Conservation (phyloP, 1,140 invertebrate species). For the Sweltsa coloradensis region DNA sequence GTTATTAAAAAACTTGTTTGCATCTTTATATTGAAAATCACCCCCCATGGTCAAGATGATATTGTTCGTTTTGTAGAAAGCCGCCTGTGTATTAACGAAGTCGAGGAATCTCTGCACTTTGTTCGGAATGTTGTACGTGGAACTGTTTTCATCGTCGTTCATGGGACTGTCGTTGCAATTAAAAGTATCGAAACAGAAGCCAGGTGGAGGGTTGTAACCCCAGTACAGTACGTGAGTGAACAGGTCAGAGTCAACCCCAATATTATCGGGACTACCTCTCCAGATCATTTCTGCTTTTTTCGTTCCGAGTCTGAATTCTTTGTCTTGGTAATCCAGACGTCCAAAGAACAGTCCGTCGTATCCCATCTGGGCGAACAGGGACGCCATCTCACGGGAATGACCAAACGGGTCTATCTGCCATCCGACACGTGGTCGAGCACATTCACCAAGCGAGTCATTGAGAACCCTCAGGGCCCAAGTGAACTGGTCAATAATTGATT, state of each 20-base stretch:
- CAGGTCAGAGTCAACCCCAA: slow-evolving; percentile 23
- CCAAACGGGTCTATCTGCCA: slow-evolving; percentile 51
- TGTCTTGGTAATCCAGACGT: slow-evolving; percentile 49
- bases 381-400: slow-evolving; percentile 41
- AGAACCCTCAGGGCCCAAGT: slow-evolving; percentile 27
- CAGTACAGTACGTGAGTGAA: slow-evolving; percentile 66
- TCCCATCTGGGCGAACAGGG: slow-evolving; percentile 36
- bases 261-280: slow-evolving; percentile 38
- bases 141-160: slow-evolving; percentile 55
- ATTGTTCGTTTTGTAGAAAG: slow-evolving; percentile 31
- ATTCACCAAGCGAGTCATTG: slow-evolving; percentile 38
- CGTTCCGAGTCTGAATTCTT: slow-evolving; percentile 29
- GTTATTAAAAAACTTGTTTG: slow-evolving; percentile 45
- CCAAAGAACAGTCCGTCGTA: slow-evolving; percentile 51
- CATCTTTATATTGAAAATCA: slow-evolving; percentile 50
- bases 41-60: slow-evolving; percentile 50
- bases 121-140: slow-evolving; percentile 56
- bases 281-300: slow-evolving; percentile 50
- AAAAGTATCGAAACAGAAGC: slow-evolving; percentile 85
- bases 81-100: slow-evolving; percentile 5
- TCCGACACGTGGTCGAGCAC: slow-evolving; percentile 34
- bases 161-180: slow-evolving; percentile 72
- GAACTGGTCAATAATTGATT: slow-evolving; percentile 58
- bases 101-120: slow-evolving; percentile 17
- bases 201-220: slow-evolving; percentile 66